These are phyloP conservation scores for Protobothrops flavoviridis DNA, from an alignment of 2,113 vertebrate genomes.

Conservation along the genomic window DNA sequence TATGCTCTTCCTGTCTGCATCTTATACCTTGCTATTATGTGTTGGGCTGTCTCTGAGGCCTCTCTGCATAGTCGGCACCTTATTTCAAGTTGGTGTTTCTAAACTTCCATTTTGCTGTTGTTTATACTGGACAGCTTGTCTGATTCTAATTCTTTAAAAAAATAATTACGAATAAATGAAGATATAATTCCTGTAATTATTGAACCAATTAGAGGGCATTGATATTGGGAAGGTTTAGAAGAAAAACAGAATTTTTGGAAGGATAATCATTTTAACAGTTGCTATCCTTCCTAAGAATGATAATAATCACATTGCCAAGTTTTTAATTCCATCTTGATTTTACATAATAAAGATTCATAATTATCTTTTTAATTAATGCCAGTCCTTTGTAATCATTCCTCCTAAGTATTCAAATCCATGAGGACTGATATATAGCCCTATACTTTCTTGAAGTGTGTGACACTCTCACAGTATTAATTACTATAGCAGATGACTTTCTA, in stretches of 20 bases:
- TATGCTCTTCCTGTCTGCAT: not conserved
- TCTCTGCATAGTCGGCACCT: not conserved
- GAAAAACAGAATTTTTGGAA: not conserved
- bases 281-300: not conserved
- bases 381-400: not conserved
- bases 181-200: not conserved
- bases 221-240: not conserved
- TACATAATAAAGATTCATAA: not conserved
- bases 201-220: not conserved
- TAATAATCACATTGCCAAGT: not conserved
- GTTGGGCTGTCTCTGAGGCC: not conserved
- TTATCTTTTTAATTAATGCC: not conserved
- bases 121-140: not conserved
- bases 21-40: not conserved
- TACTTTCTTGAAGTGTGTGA: not conserved
- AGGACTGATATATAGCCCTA: not conserved
- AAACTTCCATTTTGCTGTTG: not conserved
- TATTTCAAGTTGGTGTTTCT: not conserved
- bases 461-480: not conserved
- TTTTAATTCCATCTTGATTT: not conserved
- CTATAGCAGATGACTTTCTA: not conserved
- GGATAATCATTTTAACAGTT: not conserved
- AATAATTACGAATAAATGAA: not conserved
- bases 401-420: not conserved
- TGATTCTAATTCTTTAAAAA: not conserved